Evolutionary conservation across 2,888 invertebrate species (phyloP), one percentile per base, ranked within the genome.

Genomic region (Tachystola acroxantha): DNA sequence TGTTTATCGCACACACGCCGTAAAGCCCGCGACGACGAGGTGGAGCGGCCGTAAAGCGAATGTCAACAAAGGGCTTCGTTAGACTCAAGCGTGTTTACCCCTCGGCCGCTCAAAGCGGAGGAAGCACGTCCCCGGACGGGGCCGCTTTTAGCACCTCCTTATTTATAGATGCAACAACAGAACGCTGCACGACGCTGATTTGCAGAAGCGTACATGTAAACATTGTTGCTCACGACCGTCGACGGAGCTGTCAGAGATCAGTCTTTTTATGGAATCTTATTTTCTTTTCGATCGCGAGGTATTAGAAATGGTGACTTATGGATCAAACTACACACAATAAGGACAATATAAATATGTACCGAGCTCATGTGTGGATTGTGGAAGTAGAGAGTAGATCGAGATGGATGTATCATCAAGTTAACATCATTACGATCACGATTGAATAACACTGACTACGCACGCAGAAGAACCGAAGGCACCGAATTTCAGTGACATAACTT

Each of bases 121-220:
- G 84, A 84, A 80, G 72, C 80, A 69, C 72, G 80, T 80, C 82
- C 74, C 82, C 76, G 72, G 70, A 59, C 70, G 68, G 61, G 78
- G 68, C 73, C 79, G 80, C 82, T 84, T 86, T 86, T 86, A 86
- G 82, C 85, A 85, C 84, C 85, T 85, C 74, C 77, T 73, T 84
- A 86, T 84, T 86, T 85, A 80, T 84, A 84, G 81, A 82, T 62
- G 65, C 68, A 74, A 73, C 74, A 72, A 71, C 71, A 70, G 58
- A 69, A 64, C 73, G 65, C 63, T 56, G 61, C 59, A 59, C 59
- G 57, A 64, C 64, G 69, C 62, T 68, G 78, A 80, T 79, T 82
- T 82, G 85, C 84, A 80, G 78, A 76, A 73, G 66, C 49, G 58
- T 62, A 67, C 65, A 64, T 62, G 77, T 78, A 81, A 77, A 80